Conservation (phyloP, 2,797 vertebrate species). For the Pelodytes ibericus region DNA sequence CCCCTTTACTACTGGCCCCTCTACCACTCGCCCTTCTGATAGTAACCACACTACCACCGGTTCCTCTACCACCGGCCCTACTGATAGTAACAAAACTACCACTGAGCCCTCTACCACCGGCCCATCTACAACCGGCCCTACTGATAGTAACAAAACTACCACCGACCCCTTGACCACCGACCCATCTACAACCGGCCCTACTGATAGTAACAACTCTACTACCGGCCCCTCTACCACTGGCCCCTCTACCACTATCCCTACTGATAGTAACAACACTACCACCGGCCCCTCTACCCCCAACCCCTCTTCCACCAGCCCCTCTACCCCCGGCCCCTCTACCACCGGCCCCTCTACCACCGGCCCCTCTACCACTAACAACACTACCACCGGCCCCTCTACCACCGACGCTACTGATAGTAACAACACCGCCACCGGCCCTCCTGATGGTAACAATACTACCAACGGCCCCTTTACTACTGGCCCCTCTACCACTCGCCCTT, state of each 20-base stretch:
- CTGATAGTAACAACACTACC: background rate
- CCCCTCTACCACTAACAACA: too few species aligned
- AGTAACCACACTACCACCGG: background rate
- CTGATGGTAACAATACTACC: too few species aligned
- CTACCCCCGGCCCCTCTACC: too few species aligned
- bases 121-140: background rate
- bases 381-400: background rate
- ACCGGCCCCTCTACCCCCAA: background rate
- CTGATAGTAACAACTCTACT: background rate
- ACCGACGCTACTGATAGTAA: background rate
- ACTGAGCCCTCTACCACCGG: background rate
- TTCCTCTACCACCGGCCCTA: too few species aligned
- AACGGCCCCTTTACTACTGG: background rate
- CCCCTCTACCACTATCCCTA: too few species aligned
- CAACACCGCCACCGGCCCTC: too few species aligned
- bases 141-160: background rate
- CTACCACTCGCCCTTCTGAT: too few species aligned
- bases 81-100: too few species aligned
- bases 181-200: background rate
- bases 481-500: background rate
- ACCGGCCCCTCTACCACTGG: background rate
- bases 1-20: too few species aligned
- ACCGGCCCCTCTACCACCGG: background rate
- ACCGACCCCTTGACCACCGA: background rate
- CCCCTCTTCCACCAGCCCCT: too few species aligned